Conservation (phyloP, 2,797 vertebrate species). For the Leontocebus nigricollis region DNA sequence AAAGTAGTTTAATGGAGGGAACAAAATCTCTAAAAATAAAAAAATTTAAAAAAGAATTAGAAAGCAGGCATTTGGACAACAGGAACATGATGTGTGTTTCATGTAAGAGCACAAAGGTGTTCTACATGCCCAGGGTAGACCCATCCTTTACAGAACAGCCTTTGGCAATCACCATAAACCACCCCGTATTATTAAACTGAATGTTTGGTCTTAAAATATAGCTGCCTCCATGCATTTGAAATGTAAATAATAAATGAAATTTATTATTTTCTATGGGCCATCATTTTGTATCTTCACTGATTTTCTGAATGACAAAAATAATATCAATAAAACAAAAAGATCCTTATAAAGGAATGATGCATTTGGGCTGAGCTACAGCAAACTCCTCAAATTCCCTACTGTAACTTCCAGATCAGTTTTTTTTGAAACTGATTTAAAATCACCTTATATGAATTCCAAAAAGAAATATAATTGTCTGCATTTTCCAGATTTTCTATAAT, state of each 20-base stretch:
- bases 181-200: not conserved
- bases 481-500: not conserved
- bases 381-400: not conserved
- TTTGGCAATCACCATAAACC: not conserved
- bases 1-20: not conserved
- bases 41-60: not conserved
- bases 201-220: not conserved
- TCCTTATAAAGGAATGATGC: not conserved
- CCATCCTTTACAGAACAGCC: not conserved
- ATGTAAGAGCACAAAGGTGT: not conserved
- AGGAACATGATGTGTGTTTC: not conserved
- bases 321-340: not conserved
- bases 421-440: slow-evolving; percentile 22
- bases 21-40: not conserved
- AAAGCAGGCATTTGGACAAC: not conserved
- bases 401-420: not conserved
- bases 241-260: not conserved
- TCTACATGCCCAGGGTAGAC: rapidly evolving
- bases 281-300: not conserved
- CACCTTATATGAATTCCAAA: not conserved
- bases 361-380: not conserved
- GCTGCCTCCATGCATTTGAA: not conserved
- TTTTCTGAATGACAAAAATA: not conserved
- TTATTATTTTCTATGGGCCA: not conserved
- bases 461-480: not conserved